Conservation (phyloP, 2,113 vertebrate genomes). For the Ceuthmochares aereus region DNA sequence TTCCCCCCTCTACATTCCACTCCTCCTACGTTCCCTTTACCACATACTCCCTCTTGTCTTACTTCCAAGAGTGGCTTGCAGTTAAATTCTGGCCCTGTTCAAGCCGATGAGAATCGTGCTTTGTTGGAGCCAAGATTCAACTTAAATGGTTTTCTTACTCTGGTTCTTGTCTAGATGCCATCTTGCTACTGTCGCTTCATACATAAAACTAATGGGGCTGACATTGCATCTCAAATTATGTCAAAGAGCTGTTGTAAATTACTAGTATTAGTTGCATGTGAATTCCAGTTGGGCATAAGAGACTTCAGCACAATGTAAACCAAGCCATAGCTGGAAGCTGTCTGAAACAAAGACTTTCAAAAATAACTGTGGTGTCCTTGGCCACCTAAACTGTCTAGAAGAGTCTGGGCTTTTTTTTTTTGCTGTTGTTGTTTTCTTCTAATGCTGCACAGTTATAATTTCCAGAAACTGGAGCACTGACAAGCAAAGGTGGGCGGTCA, state of each 20-base stretch:
- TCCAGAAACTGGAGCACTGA: neutral
- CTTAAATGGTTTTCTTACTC: slow-evolving; percentile 42
- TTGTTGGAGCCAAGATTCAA: slow-evolving; percentile 50
- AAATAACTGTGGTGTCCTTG: slow-evolving; percentile 26
- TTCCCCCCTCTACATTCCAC: slow-evolving; percentile 41
- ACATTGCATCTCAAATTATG: slow-evolving; percentile 25
- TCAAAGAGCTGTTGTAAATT: slow-evolving; percentile 60
- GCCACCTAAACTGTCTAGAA: slow-evolving; percentile 22
- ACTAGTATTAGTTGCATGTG: slow-evolving; percentile 56
- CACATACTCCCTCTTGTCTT: slow-evolving; percentile 47
- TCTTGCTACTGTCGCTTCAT: slow-evolving; percentile 52
- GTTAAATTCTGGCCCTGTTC: slow-evolving; percentile 56
- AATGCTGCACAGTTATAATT: neutral
- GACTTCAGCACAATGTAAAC: slow-evolving; percentile 39
- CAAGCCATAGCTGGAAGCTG: slow-evolving; percentile 34
- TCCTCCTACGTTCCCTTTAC: slow-evolving; percentile 58
- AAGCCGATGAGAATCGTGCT: slow-evolving; percentile 32
- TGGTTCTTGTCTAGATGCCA: slow-evolving; percentile 57
- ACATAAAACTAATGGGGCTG: slow-evolving; percentile 30
- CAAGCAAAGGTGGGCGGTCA: neutral
- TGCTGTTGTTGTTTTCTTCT: slow-evolving; percentile 21
- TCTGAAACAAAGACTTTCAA: slow-evolving; percentile 38
- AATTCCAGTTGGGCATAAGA: slow-evolving; percentile 12
- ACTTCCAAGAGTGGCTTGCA: slow-evolving; percentile 51
- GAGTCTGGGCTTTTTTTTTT: neutral